Percentiles rank a stretch among this genome's conserved stretches.
phyloP scores from a whole-genome alignment of 1,140 invertebrate genomes.

The Brachionus rotundiformis region DNA sequence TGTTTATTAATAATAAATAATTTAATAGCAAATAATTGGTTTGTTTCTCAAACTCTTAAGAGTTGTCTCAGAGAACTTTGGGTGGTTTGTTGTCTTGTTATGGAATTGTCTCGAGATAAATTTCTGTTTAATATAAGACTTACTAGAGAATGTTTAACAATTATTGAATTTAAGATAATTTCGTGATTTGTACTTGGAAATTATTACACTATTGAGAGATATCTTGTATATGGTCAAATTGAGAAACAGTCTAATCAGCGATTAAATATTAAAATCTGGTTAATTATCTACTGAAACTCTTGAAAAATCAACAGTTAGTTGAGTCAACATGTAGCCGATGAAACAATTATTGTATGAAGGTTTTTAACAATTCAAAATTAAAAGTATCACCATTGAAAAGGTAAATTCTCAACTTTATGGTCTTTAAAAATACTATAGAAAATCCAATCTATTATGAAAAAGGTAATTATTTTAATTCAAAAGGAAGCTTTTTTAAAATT shows the following conservation, averaged over 20 bases:
- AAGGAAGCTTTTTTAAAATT: no score
- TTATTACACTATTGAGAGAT: neutral
- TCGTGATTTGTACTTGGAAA: neutral
- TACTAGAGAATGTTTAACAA: neutral
- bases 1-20: no score
- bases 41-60: neutral
- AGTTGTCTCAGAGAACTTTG: neutral
- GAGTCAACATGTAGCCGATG: no score
- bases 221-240: neutral
- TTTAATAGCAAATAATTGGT: no score
- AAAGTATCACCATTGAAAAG: no score
- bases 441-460: no score
- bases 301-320: neutral
- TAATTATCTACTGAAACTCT: neutral
- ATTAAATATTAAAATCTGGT: neutral
- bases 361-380: no score
- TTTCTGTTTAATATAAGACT: neutral
- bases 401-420: no score
- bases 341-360: no score
- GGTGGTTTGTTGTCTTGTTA: neutral
- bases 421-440: no score
- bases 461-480: no score
- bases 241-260: neutral
- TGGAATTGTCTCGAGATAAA: neutral
- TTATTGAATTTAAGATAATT: neutral